Percentiles rank a stretch among this genome's conserved stretches.
Evolutionary conservation across 1,140 invertebrate genomes (phyloP).

Genomic region (Rhysida immarginata): DNA sequence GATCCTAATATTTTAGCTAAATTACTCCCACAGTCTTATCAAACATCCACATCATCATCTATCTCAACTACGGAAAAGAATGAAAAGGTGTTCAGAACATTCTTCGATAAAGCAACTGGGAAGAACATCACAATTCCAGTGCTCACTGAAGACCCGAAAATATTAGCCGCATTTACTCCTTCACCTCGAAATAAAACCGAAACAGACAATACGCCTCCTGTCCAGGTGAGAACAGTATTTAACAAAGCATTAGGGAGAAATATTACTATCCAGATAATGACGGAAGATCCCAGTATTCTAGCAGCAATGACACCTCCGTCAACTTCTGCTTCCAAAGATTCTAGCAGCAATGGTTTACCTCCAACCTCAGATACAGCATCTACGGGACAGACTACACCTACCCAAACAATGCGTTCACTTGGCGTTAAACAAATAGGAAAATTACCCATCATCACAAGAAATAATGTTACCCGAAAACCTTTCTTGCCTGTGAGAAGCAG

Average conservation of each 20-base stretch:
- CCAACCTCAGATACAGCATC: no score
- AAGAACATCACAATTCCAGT: background rate
- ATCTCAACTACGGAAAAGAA: background rate
- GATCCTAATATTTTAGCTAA: background rate
- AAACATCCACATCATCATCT: background rate
- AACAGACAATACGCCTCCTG: background rate
- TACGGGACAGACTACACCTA: no score
- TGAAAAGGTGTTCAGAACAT: background rate
- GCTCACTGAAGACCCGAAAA: conserved; percentile 1
- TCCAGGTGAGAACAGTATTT: background rate
- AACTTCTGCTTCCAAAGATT: no score
- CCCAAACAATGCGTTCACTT: no score
- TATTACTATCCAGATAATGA: background rate
- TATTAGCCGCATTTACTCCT: background rate
- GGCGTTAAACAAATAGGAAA: background rate
- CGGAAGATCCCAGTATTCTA: conserved; percentile 5
- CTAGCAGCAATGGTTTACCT: no score
- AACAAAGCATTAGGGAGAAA: background rate
- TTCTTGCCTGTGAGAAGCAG: background rate
- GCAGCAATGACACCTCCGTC: background rate
- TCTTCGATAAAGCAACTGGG: background rate
- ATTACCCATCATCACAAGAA: background rate
- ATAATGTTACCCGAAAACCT: background rate
- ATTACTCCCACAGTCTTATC: background rate
- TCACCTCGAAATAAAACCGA: background rate